Evolutionary conservation across 1,140 invertebrate genomes (phyloP).

Genomic region (Bombus superbus): DNA sequence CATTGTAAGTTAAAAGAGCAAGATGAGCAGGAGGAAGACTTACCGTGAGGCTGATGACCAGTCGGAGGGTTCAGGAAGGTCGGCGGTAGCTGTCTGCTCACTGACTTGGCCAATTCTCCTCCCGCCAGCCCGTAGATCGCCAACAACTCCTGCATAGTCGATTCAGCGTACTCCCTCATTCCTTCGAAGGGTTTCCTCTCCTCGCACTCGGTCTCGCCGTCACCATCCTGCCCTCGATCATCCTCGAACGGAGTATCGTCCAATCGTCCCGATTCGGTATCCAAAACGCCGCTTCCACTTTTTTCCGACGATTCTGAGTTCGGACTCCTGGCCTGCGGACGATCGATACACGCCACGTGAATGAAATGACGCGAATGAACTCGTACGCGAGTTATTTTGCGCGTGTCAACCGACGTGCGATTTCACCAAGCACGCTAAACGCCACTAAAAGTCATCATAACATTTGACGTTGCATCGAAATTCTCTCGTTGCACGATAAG

Average conservation of each 20-base stretch:
- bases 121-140: slow-evolving; percentile 85
- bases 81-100: slow-evolving; percentile 80
- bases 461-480: too few species aligned
- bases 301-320: slow-evolving; percentile 81
- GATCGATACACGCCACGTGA: background rate
- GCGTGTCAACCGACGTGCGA: too few species aligned
- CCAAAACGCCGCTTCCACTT: slow-evolving; percentile 74
- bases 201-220: slow-evolving; percentile 65
- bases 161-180: slow-evolving; percentile 86
- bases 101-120: slow-evolving; percentile 81
- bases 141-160: slow-evolving; percentile 86
- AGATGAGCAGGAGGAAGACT: slow-evolving; percentile 28
- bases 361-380: too few species aligned
- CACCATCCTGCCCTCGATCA: slow-evolving; percentile 71
- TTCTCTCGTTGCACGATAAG: too few species aligned
- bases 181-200: slow-evolving; percentile 79
- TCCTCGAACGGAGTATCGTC: slow-evolving; percentile 76
- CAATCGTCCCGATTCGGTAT: slow-evolving; percentile 71
- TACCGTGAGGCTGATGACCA: slow-evolving; percentile 74
- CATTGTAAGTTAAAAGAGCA: background rate
- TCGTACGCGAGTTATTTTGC: too few species aligned
- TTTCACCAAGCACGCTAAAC: too few species aligned
- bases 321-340: slow-evolving; percentile 76
- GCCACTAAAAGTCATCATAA: too few species aligned
- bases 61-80: slow-evolving; percentile 78